phyloP scores from a whole-genome alignment of 1,140 invertebrate genomes.

The Bombus haemorrhoidalis region DNA sequence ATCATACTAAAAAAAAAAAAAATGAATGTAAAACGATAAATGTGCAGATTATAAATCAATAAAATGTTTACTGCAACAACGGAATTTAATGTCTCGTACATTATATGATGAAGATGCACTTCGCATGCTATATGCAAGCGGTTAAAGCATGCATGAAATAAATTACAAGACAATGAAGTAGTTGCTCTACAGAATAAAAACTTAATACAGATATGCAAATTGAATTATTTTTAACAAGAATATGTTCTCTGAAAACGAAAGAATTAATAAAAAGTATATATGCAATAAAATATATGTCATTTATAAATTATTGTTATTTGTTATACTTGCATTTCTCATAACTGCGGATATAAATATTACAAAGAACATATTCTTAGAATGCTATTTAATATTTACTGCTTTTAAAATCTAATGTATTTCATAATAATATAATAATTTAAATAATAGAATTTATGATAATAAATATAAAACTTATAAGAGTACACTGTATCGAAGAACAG shows the following conservation, averaged over 20 bases:
- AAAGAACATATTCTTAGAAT: slow-evolving; percentile 60
- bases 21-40: neutral
- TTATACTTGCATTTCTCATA: neutral
- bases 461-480: slow-evolving; percentile 24
- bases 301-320: neutral
- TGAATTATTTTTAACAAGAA: slow-evolving; percentile 51
- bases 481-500: slow-evolving; percentile 38
- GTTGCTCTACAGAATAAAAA: slow-evolving; percentile 63
- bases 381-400: slow-evolving; percentile 44
- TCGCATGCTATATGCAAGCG: slow-evolving; percentile 70
- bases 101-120: slow-evolving; percentile 50
- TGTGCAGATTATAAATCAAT: slow-evolving; percentile 16
- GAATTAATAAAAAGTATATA: neutral
- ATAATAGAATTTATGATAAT: slow-evolving; percentile 45
- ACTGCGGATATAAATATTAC: neutral
- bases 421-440: slow-evolving; percentile 54
- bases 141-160: slow-evolving; percentile 77
- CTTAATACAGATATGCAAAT: slow-evolving; percentile 58
- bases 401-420: slow-evolving; percentile 42
- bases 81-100: slow-evolving; percentile 53
- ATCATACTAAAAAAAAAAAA: neutral
- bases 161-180: slow-evolving; percentile 72
- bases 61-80: slow-evolving; percentile 50
- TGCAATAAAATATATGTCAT: neutral
- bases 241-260: slow-evolving; percentile 44